Base-by-base conservation (phyloP, 1,140 invertebrate genomes). In the Ditylenchus dipsaci region DNA sequence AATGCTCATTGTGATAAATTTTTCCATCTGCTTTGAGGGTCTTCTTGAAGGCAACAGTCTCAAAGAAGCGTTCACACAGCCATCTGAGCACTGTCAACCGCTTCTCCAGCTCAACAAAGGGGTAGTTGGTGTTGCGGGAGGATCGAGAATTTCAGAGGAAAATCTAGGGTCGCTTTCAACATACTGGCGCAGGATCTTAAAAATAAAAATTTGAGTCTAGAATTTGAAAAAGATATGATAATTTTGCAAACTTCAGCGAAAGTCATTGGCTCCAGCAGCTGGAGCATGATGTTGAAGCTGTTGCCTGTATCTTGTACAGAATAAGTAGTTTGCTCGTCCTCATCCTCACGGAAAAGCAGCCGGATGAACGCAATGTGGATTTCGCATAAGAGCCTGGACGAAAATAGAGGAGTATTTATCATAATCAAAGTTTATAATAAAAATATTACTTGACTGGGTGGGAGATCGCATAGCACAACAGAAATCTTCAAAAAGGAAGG, bases 1-100 rank as follows among this genome's bases (percentile, higher is more conserved):
- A 97, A 82, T 95, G 91, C 83, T 95, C 92, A 85, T 96, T 92
- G 33, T 76, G 58, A 19, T 49, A 21, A 19, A 67, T 62, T 19
- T 72, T 77, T n/a, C 64, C 64, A 17, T 75, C 75, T 21, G 59
- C 45, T 15, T 64, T 58, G n/a, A 76, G 29, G 17, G 76, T 21
- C 17, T 64, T 38, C 17, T 63, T 63, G 19, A 76, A 72, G 38
- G 65, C 56, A 17, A 17, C 57, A 13, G 72, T 65, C n/a, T 76
- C 47, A 29, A 78, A 59, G 27, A 76, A 78, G 15, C 68, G 68
- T 1, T 76, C 76, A 47, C 76, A 78, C 38, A 76, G 30, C 71
- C 71, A 76, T 45, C 65, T 62, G 3, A 76, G 45, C 8, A 76
- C 73, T n/a, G 30, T 62, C 11, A 76, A 17, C 9, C 76, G 76